Evolutionary conservation across 1,140 invertebrate species (phyloP).

Genomic region (Neodiprion virginianus): DNA sequence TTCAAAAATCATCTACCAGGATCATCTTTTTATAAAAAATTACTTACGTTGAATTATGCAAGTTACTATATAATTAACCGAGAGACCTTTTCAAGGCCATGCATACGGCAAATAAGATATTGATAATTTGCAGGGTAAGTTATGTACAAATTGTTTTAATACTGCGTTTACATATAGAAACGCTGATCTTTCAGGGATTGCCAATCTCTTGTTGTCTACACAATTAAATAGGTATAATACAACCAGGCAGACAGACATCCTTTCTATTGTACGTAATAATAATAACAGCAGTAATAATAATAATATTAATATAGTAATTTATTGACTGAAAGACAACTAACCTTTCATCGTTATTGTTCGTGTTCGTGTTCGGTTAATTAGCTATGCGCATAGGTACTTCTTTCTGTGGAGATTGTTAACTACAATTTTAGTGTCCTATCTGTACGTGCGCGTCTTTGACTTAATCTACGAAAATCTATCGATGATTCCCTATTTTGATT

Average conservation of each 20-base stretch:
- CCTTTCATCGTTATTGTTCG: not conserved
- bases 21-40: no score
- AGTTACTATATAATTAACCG: no score
- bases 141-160: conserved; percentile 52
- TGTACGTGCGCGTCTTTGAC: not conserved
- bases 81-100: no score
- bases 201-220: not conserved
- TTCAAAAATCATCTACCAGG: no score
- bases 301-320: conserved; percentile 12
- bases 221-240: not conserved
- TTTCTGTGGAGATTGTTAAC: not conserved
- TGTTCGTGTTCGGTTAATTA: conserved; percentile 8
- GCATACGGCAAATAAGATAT: conserved; percentile 11
- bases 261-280: conserved; percentile 27
- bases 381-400: not conserved
- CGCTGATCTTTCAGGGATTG: not conserved
- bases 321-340: conserved; percentile 1
- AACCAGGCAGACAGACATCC: conserved; percentile 13
- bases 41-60: no score
- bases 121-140: conserved; percentile 25
- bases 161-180: conserved; percentile 46
- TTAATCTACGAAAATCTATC: not conserved
- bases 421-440: not conserved
- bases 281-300: conserved; percentile 13
- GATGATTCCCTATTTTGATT: not conserved